These are phyloP conservation scores for Meloe dianella DNA, from an alignment of 2,888 invertebrate genomes.

Conservation along the genomic window DNA sequence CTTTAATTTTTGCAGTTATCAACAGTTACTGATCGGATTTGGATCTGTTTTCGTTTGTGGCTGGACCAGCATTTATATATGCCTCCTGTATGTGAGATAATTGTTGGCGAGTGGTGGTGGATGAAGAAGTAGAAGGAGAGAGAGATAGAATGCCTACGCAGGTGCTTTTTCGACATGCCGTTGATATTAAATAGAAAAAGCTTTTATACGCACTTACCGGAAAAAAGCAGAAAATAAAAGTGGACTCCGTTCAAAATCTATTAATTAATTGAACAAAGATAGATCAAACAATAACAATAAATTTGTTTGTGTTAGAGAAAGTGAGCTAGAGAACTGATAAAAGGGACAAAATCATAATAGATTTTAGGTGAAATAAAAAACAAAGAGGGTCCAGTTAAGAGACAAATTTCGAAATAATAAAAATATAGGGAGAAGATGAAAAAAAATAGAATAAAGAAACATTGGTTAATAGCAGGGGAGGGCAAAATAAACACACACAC, in stretches of 20 bases:
- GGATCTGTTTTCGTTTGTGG: background rate
- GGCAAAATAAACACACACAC: background rate
- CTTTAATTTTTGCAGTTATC: background rate
- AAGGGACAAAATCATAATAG: background rate
- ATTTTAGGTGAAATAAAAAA: background rate
- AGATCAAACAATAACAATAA: background rate
- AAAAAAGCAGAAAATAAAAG: background rate
- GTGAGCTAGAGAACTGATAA: too few species aligned
- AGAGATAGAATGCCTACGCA: slow-evolving; percentile 12
- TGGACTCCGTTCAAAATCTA: background rate
- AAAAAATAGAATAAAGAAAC: background rate
- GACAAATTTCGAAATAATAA: slow-evolving; percentile 1
- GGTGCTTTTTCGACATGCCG: slow-evolving; percentile 16
- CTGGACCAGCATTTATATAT: background rate
- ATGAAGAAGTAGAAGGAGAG: background rate
- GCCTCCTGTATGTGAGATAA: background rate
- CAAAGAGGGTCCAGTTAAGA: background rate
- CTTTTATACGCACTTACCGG: slow-evolving; percentile 24
- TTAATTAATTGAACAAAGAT: slow-evolving; percentile 15
- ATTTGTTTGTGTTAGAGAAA: background rate
- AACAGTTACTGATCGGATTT: background rate
- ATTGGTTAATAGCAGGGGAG: background rate
- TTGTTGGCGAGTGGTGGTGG: background rate
- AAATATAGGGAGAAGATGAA: background rate
- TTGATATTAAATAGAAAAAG: slow-evolving; percentile 19